Conservation (phyloP, 2,888 invertebrate genomes). For the Melipona bicolor region DNA sequence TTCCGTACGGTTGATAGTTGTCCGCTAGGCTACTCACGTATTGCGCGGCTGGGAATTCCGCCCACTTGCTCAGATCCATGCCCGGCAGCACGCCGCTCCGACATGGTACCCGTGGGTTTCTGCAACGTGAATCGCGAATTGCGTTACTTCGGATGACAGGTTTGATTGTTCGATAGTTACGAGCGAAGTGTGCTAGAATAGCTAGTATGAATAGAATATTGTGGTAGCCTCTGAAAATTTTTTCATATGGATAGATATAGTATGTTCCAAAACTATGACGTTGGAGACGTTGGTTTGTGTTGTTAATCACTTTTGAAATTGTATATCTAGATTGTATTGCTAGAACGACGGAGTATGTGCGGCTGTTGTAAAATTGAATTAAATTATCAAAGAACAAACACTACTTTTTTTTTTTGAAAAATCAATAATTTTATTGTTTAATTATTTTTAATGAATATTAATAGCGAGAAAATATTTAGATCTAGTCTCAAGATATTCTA, state of each 20-base stretch:
- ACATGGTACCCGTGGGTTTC: conserved; percentile 97
- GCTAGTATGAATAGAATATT: neutral
- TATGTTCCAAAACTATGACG: neutral
- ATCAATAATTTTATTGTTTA: no score
- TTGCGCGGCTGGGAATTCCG: conserved; percentile 87
- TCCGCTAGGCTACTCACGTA: conserved; percentile 89
- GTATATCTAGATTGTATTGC: no score
- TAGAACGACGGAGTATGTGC: no score
- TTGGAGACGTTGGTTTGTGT: neutral
- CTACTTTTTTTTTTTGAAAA: no score
- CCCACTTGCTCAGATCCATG: conserved; percentile 96
- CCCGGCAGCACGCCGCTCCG: conserved; percentile 94
- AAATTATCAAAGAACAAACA: no score
- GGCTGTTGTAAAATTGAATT: no score
- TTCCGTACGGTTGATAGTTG: conserved; percentile 83
- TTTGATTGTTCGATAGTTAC: neutral
- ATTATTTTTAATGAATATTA: no score
- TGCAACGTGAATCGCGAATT: conserved; percentile 78
- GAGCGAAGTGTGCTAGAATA: neutral
- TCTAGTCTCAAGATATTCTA: no score
- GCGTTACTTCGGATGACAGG: neutral
- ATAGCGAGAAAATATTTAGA: no score
- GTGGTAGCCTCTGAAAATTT: neutral
- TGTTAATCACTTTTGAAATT: no score
- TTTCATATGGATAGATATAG: neutral